phyloP scores from a whole-genome alignment of 2,113 vertebrate genomes.

The Cottus gobio region DNA sequence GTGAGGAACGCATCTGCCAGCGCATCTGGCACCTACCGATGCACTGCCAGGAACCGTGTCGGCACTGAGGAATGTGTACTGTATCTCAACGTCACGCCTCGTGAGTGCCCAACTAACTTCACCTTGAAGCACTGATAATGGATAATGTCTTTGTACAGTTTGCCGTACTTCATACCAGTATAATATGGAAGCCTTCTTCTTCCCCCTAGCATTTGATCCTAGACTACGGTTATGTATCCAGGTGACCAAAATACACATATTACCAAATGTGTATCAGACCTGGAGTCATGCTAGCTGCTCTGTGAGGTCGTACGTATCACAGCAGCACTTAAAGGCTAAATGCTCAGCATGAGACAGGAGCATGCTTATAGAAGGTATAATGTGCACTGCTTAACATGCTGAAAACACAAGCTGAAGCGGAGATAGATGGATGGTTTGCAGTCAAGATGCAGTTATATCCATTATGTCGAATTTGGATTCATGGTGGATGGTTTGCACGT shows the following conservation, averaged over 20 bases:
- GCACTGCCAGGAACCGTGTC: slow-evolving; percentile 87
- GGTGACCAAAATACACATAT: neutral
- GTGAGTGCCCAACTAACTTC: slow-evolving; percentile 82
- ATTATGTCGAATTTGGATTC: neutral
- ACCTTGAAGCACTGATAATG: neutral
- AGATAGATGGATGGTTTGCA: neutral
- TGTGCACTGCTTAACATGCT: neutral
- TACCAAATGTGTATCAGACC: neutral
- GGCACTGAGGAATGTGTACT: slow-evolving; percentile 89
- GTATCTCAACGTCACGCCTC: slow-evolving; percentile 86
- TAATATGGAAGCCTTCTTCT: neutral
- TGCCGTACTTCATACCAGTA: neutral
- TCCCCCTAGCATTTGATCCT: neutral
- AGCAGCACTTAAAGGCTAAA: neutral
- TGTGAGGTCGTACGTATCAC: neutral
- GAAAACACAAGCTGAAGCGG: neutral
- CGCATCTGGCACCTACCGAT: slow-evolving; percentile 89
- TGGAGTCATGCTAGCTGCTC: neutral
- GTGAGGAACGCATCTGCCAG: slow-evolving; percentile 89
- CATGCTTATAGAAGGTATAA: neutral
- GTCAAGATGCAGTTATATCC: neutral
- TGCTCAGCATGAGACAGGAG: neutral
- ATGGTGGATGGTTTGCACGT: neutral
- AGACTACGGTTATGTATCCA: neutral
- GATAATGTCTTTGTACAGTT: neutral